These are phyloP conservation scores for Triplophysa rosa DNA, from an alignment of 2,113 vertebrate species.

Conservation along the genomic window DNA sequence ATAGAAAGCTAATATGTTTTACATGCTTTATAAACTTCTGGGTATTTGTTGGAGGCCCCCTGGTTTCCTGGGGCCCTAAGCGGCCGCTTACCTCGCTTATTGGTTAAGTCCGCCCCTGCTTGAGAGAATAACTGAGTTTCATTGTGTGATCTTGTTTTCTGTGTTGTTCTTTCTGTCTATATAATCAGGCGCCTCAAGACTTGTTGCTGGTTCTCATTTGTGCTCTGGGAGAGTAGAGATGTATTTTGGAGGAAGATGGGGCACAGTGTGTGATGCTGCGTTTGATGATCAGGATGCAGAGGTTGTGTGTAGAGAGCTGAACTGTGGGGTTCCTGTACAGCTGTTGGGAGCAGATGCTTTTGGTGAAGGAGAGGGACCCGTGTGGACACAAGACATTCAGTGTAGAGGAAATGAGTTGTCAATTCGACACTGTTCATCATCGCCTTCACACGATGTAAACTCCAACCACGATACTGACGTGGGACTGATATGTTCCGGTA, in stretches of 20 bases:
- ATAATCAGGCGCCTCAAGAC: too few relatives aligned
- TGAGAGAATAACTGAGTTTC: too few relatives aligned
- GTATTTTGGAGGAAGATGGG: not conserved
- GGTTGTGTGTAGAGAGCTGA: constrained; percentile 30
- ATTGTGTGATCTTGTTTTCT: too few relatives aligned
- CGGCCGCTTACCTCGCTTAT: too few relatives aligned
- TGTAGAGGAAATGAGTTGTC: constrained; percentile 23
- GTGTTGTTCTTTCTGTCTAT: too few relatives aligned
- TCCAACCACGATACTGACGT: constrained; percentile 21
- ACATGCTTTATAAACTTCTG: too few relatives aligned
- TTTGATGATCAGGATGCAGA: constrained; percentile 18
- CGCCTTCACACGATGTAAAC: not conserved
- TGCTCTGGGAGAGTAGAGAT: not conserved
- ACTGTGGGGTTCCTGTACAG: constrained; percentile 33
- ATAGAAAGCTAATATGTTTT: too few relatives aligned
- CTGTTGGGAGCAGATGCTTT: constrained; percentile 18
- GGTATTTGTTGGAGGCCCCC: too few relatives aligned
- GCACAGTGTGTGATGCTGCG: not conserved
- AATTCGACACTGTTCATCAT: not conserved
- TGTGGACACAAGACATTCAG: constrained; percentile 41
- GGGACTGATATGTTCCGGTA: constrained; percentile 43
- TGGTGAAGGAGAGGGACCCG: not conserved
- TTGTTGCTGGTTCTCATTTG: not conserved
- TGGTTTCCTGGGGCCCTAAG: too few relatives aligned
- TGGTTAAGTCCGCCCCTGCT: too few relatives aligned